phyloP scores from a whole-genome alignment of 2,888 invertebrate species.

The Orchestes rusci region DNA sequence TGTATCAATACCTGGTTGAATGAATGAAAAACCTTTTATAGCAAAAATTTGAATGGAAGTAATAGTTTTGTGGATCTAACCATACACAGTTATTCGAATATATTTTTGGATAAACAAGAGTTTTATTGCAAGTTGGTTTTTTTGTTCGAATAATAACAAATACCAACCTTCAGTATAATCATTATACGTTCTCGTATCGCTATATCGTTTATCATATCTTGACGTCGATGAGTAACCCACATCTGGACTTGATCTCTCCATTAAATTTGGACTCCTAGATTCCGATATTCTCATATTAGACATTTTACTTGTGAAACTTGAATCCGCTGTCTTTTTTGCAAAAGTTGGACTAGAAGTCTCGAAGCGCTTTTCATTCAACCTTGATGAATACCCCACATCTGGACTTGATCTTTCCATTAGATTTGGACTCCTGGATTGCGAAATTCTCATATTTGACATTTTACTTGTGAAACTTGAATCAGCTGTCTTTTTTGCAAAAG shows the following conservation, averaged over 20 bases:
- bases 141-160: too few species aligned
- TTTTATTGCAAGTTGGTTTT: too few species aligned
- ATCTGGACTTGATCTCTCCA: slow-evolving; percentile 36
- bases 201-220: slow-evolving; percentile 35
- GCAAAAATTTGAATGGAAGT: too few species aligned
- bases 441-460: slow-evolving; percentile 39
- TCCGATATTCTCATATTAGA: slow-evolving; percentile 38
- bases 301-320: slow-evolving; percentile 37
- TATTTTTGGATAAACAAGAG: too few species aligned
- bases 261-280: slow-evolving; percentile 37
- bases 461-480: slow-evolving; percentile 37
- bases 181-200: slow-evolving; percentile 33
- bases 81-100: too few species aligned
- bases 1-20: slow-evolving; percentile 44
- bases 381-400: slow-evolving; percentile 28
- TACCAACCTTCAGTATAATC: slow-evolving; percentile 24
- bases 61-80: too few species aligned
- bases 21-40: not conserved
- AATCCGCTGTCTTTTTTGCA: slow-evolving; percentile 34
- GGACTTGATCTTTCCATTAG: slow-evolving; percentile 36
- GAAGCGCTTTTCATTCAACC: slow-evolving; percentile 32
- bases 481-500: slow-evolving; percentile 33
- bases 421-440: slow-evolving; percentile 38
- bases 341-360: slow-evolving; percentile 38
- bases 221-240: slow-evolving; percentile 29